Evolutionary conservation across 2,888 invertebrate species (phyloP), one percentile per base, ranked within the genome.

Genomic region (Coecobrya sp.): DNA sequence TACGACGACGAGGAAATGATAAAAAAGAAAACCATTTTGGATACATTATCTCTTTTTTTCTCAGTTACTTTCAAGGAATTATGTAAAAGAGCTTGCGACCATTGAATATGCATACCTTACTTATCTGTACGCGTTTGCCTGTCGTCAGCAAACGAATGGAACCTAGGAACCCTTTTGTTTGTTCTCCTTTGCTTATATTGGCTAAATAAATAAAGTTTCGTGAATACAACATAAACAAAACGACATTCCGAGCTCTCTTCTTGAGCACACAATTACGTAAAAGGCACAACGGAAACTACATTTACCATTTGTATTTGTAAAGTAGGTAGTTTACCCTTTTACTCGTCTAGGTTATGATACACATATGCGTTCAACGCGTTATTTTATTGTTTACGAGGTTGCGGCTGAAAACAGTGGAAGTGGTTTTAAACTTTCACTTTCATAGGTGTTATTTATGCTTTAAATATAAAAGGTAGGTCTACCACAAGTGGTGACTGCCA

Each of bases 191-290:
- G 22, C 11, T 52, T 30, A 22, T 62, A 55, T 76, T 25, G 76
- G 68, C 49, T 76, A 49, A 49, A 45, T 55, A 76, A 87, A 86
- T 86, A 86, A 86, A 73, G 52, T 73, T 86, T 86, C 68, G 22
- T 22, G n/a, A 45, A 10, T 3, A 68, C 22, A 86, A n/a, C 13
- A 42, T n/a, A 49, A n/a, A n/a, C n/a, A n/a, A n/a, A n/a, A n/a
- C n/a, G n/a, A n/a, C n/a, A n/a, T n/a, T n/a, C n/a, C n/a, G n/a
- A n/a, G n/a, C n/a, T n/a, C n/a, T n/a, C n/a, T n/a, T n/a, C n/a
- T n/a, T n/a, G n/a, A n/a, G n/a, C n/a, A n/a, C n/a, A n/a, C n/a
- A n/a, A n/a, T n/a, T n/a, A n/a, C n/a, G n/a, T n/a, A n/a, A n/a
- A 27, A 11, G 16, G 16, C 25, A 65, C 27, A 5, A 8, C 19